Conservation (phyloP, 2,797 vertebrate genomes). For the Adrianichthys oophorus region DNA sequence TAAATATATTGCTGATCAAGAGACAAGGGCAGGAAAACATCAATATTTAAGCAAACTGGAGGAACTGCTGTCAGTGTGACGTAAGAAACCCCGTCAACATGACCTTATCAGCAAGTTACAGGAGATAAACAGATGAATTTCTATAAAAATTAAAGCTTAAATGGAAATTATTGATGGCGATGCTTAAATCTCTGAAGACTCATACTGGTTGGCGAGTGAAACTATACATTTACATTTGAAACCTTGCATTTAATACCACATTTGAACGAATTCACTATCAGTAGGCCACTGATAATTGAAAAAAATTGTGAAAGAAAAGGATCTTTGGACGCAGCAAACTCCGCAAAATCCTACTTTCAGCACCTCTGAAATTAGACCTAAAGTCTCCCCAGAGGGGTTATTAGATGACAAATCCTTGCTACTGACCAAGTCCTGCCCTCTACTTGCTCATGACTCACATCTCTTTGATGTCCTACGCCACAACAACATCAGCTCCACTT, state of each 20-base stretch:
- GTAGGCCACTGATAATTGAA: conserved; percentile 32
- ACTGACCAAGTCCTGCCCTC: conserved; percentile 70
- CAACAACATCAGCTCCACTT: conserved; percentile 52
- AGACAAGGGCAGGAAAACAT: conserved; percentile 63
- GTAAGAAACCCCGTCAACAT: conserved; percentile 31
- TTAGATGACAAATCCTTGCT: conserved; percentile 69
- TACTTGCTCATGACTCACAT: conserved; percentile 54
- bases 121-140: conserved; percentile 19
- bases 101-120: conserved; percentile 46
- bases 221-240: no score
- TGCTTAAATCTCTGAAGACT: no score
- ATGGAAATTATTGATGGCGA: not conserved
- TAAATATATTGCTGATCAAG: conserved; percentile 78
- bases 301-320: conserved; percentile 49
- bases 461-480: conserved; percentile 67
- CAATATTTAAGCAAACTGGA: conserved; percentile 65
- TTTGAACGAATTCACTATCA: conserved; percentile 8
- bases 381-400: conserved; percentile 67
- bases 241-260: no score
- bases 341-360: conserved; percentile 69
- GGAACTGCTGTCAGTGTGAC: conserved; percentile 42
- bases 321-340: conserved; percentile 43
- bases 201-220: no score
- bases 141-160: conserved; percentile 1
- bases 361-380: conserved; percentile 69